phyloP scores from a whole-genome alignment of 2,113 vertebrate species.

The Chaetodon auriga region DNA sequence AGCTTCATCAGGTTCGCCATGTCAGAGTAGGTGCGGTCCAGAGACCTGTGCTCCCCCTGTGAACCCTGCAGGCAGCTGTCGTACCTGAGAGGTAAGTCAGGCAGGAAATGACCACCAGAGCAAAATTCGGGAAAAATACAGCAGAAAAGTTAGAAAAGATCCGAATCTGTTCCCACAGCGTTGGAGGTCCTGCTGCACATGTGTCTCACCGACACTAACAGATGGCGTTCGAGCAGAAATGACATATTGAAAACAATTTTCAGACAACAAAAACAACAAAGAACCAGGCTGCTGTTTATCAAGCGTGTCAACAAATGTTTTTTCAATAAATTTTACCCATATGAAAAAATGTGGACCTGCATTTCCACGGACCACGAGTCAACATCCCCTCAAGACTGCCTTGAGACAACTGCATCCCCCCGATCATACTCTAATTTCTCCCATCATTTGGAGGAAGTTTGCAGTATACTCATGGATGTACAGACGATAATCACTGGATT shows the following conservation, averaged over 20 bases:
- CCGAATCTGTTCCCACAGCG: not conserved
- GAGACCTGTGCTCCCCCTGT: slow-evolving; percentile 84
- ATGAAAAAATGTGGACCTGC: too few relatives aligned
- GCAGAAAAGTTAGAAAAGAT: not conserved
- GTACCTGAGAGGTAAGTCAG: slow-evolving; percentile 45
- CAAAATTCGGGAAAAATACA: not conserved
- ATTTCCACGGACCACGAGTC: too few relatives aligned
- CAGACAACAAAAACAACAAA: not conserved
- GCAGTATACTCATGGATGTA: not conserved
- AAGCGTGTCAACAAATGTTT: not conserved
- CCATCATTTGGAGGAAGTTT: too few relatives aligned
- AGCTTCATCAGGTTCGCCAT: slow-evolving; percentile 98
- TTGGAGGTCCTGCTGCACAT: too few relatives aligned
- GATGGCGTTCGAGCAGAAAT: not conserved
- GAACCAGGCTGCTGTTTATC: not conserved
- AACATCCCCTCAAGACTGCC: too few relatives aligned
- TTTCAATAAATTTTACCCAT: too few relatives aligned
- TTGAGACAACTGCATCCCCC: too few relatives aligned
- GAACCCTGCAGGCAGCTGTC: slow-evolving; percentile 82
- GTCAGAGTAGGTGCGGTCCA: slow-evolving; percentile 95
- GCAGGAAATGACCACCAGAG: not conserved
- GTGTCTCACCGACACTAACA: not conserved
- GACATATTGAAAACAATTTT: not conserved
- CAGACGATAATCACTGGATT: not conserved
- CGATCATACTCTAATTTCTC: too few relatives aligned